Percentiles rank a stretch among this genome's conserved stretches.
Evolutionary conservation across 2,113 vertebrate genomes (phyloP).

Genomic region (Rhabdornis inornatus): DNA sequence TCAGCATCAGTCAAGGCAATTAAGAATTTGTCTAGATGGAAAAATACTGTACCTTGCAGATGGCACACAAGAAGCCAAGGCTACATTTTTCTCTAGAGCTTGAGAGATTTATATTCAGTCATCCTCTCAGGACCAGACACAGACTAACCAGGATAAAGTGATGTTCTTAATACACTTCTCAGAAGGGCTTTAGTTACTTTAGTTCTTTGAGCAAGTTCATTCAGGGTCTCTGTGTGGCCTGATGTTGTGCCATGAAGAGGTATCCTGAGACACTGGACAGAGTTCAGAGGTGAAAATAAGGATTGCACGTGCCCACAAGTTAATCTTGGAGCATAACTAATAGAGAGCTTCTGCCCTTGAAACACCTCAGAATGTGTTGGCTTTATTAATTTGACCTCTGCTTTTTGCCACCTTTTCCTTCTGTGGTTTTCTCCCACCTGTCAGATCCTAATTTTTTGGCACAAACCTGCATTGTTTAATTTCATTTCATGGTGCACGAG

Average conservation of each 20-base stretch:
- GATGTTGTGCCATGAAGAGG: background rate
- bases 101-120: constrained; percentile 4
- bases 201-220: background rate
- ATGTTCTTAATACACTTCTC: background rate
- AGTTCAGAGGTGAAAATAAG: background rate
- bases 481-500: background rate
- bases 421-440: background rate
- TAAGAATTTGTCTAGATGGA: background rate
- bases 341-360: background rate
- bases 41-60: background rate
- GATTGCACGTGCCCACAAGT: background rate
- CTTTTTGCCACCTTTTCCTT: background rate
- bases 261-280: background rate
- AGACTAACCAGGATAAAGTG: constrained; percentile 15
- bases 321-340: background rate
- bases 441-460: background rate
- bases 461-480: background rate
- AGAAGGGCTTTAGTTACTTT: constrained; percentile 4
- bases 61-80: background rate
- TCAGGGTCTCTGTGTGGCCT: background rate
- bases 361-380: background rate
- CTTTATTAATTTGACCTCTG: background rate
- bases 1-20: background rate
- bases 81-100: background rate
- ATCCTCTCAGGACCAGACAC: background rate